phyloP scores from a whole-genome alignment of 2,888 invertebrate species.

The Syrista parreyssii region DNA sequence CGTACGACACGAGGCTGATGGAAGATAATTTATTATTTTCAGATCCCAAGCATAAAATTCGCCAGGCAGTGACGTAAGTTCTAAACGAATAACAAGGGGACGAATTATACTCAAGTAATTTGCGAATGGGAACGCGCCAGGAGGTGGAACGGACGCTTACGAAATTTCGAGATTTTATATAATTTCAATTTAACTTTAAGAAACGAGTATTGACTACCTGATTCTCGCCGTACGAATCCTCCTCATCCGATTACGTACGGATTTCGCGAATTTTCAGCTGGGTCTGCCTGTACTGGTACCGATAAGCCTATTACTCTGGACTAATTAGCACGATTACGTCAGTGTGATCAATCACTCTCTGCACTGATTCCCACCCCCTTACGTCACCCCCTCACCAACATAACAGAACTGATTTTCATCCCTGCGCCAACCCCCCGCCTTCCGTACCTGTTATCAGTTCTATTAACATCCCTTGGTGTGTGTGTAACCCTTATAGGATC shows the following conservation, averaged over 20 bases:
- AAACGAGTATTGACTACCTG: background rate
- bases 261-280: constrained; percentile 12
- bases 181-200: background rate
- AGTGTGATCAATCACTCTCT: constrained; percentile 19
- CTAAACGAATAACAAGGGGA: background rate
- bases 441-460: background rate
- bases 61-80: background rate
- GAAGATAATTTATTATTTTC: background rate
- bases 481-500: background rate
- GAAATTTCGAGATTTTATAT: background rate
- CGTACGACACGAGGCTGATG: background rate
- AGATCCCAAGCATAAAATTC: background rate
- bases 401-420: background rate
- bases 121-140: too few species aligned
- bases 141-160: too few species aligned
- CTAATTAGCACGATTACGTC: constrained; percentile 22
- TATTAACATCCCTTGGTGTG: background rate
- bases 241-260: constrained; percentile 14
- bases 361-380: constrained; percentile 13
- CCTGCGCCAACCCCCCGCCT: background rate
- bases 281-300: constrained; percentile 7
- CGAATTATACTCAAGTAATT: too few species aligned
- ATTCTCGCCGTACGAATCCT: background rate
- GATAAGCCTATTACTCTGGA: constrained; percentile 21
- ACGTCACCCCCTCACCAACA: constrained; percentile 1